These are phyloP conservation scores for Clarias platycephalus DNA, from an alignment of 2,797 vertebrate genomes.

Conservation along the genomic window DNA sequence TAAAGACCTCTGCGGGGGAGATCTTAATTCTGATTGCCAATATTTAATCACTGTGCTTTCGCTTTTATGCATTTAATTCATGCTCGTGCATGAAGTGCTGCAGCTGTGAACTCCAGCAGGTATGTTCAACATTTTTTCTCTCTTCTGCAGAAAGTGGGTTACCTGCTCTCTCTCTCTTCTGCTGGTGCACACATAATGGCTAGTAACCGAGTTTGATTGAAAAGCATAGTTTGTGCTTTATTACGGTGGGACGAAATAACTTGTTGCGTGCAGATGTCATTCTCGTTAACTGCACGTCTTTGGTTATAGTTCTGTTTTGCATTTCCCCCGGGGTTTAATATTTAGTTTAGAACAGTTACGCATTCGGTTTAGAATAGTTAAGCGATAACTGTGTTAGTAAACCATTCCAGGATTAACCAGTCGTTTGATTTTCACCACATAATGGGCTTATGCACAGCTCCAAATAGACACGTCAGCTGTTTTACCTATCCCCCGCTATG, in stretches of 20 bases:
- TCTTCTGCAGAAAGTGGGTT: constrained; percentile 27
- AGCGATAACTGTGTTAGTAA: constrained; percentile 13
- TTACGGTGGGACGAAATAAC: not conserved
- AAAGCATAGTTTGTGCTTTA: constrained; percentile 13
- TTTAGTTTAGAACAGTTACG: constrained; percentile 1
- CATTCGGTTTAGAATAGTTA: constrained; percentile 3
- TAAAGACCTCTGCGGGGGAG: constrained; percentile 53
- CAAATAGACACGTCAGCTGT: constrained; percentile 62
- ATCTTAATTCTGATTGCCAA: constrained; percentile 47
- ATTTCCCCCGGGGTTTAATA: not conserved
- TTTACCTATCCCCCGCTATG: constrained; percentile 49
- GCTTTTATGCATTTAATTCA: constrained; percentile 57
- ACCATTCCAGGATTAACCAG: constrained; percentile 9
- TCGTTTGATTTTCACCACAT: constrained; percentile 32
- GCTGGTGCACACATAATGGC: not conserved
- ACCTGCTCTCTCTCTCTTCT: constrained; percentile 1
- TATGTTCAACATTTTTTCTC: constrained; percentile 67
- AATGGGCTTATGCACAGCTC: constrained; percentile 35
- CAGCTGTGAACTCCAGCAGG: constrained; percentile 72
- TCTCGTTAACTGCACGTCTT: constrained; percentile 7
- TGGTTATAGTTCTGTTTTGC: not conserved
- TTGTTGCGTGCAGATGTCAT: constrained; percentile 25
- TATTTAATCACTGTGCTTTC: constrained; percentile 58
- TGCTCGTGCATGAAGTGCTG: constrained; percentile 65
- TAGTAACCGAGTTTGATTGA: not conserved